Conservation (phyloP, 2,113 vertebrate genomes). For the Cariama cristata region DNA sequence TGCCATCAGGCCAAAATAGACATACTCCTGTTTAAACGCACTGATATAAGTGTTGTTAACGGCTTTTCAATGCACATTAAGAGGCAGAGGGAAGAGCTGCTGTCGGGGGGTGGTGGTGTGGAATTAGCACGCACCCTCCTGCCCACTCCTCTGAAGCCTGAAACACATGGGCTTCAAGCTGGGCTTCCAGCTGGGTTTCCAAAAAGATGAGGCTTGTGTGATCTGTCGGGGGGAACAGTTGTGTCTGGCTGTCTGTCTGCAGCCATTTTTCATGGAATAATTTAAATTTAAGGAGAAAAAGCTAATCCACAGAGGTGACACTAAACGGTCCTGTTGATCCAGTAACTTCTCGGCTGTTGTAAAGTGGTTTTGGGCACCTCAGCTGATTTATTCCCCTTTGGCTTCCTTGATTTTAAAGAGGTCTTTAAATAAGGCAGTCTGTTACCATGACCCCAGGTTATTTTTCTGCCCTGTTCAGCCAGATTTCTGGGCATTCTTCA, state of each 20-base stretch:
- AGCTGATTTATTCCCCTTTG: neutral
- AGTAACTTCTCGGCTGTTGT: neutral
- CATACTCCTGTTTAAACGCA: neutral
- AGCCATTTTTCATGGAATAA: neutral
- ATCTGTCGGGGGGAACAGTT: neutral
- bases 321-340: neutral
- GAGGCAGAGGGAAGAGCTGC: neutral
- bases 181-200: neutral
- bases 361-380: neutral
- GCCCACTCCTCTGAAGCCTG: neutral
- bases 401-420: neutral
- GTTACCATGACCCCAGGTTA: neutral
- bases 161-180: neutral
- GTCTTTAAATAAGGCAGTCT: neutral
- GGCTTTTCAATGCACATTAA: neutral
- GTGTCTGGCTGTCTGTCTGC: neutral
- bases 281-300: constrained; percentile 26
- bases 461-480: neutral
- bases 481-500: neutral
- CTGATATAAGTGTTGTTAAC: neutral
- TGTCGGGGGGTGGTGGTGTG: neutral
- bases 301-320: neutral
- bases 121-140: neutral
- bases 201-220: neutral
- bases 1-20: accelerated